Base-by-base conservation (phyloP, 1,140 invertebrate species). In the Telenomus remus region DNA sequence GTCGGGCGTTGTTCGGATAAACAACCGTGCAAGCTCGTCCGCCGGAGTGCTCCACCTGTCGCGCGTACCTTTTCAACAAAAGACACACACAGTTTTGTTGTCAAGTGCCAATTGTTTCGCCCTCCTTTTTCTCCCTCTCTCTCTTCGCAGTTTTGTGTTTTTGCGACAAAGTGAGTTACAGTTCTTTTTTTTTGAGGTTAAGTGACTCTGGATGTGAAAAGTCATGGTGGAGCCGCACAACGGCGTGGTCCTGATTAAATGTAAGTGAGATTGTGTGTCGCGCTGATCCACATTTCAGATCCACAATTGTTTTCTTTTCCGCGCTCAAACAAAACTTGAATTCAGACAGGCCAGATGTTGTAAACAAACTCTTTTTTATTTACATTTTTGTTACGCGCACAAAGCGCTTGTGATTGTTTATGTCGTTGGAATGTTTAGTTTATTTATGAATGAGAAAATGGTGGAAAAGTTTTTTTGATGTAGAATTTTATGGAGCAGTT, bases 171-270 rank as follows among this genome's bases (percentile, higher is more conserved):
- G 37, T 39, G 37, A 39, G 9, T 27, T 27, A 27, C 19, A 27
- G 19, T 27, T n/a, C n/a, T n/a, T n/a, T n/a, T n/a, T n/a, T 42
- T 46, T 55, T 56, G 63, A 56, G 63, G 53, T 66, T 66, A 66
- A 56, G 37, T 39, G 63, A 14, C 64, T 0, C 35, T 54, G 14
- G 19, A 50, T 43, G 47, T 37, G 47, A 50, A 50, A 39, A 9
- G 55, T 47, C 65, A 69, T 69, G 65, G 65, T 69, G 55, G 55
- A 69, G 49, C 65, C 65, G 27, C 54, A 68, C 55, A 54, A 69
- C 65, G 65, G 65, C 56, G 65, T 69, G 65, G 55, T 69, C 33
- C 65, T 69, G 34, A 69, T 69, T 42, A 69, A 69, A 60, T 69
- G 65, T 69, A 60, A 69, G 65, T 69, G 37, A n/a, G n/a, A n/a